Base-by-base conservation (phyloP, 2,113 vertebrate species). In the Pterocles gutturalis region DNA sequence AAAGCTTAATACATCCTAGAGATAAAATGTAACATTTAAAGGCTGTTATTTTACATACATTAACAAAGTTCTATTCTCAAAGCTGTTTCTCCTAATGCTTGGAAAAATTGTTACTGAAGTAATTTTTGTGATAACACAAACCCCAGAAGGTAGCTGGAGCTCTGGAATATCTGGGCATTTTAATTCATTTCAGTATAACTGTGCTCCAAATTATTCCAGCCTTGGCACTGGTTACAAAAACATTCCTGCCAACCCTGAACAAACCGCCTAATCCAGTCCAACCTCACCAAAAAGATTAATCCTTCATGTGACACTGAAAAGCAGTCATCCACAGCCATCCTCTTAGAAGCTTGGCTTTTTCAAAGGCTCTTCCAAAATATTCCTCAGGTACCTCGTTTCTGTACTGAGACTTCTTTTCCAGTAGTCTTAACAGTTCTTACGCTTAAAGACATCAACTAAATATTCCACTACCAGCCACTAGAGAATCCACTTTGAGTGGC, bases 271-370 rank as follows among this genome's bases (percentile, higher is more conserved):
- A 90, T 89, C 77, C 66, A 79, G 57, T 64, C 38, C 69, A 84
- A 1, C 65, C 36, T 93, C 66, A 82, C 57, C 69, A 84, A 41
- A 71, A 94, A 85, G 38, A 79, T 61, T 89, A 89, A 72, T 93
- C 41, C 60, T 91, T 79, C 84, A 79, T 36, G 48, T 87, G 89
- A 84, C 77, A 46, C 65, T 76, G 78, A 67, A 95, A 87, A 94
- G 41, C 65, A 87, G 81, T 55, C 67, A 84, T 29, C 38, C 81
- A 78, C 77, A 93, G 45, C 57, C 57, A 41, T 49, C 29, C 7
- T 36, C 67, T 64, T 10, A 43, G 43, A 71, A 66, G 18, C 17
- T 22, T 45, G 28, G 22, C 12, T 91, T 43, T 86, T 88, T 45
- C 80, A 87, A 89, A 89, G 10, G 5, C 58, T 43, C 22, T 77